Base-by-base conservation (phyloP, 30 jellyfish, hydroid and myxozoan genomes). In the Rhopilema esculentum region DNA sequence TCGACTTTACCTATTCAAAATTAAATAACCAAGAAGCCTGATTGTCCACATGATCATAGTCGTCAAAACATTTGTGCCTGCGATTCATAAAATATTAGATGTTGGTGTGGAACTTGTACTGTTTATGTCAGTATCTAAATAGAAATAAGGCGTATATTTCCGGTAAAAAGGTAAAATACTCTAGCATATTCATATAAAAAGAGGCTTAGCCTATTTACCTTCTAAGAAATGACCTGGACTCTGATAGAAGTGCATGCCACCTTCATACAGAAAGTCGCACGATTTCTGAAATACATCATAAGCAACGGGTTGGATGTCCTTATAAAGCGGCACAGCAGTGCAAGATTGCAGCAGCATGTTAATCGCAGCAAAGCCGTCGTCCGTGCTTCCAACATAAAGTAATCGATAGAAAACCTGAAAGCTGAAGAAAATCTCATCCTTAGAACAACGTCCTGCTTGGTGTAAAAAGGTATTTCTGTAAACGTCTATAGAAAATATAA, bases 201-300 rank as follows among this genome's bases (percentile, higher is more conserved):
- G 12, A 2, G 57, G 12, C 57, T 6, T 40, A 40, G 12, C 12
- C 57, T 8, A 69, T 65, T 21, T 24, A 82, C 97, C 93, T 75
- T 73, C 53, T 0, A 89, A 63, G 77, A 80, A 82, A 75, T 89
- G 93, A 52, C 97, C 97, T 16, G 97, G 89, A 61, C 90, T 72
- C 72, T 72, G 93, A 66, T 75, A 89, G 77, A 57, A 82, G 70
- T 66, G 69, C 52, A 30, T 69, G 1, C 97, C 93, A 28, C 49
- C 57, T 52, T 75, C 82, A 64, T 75, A 82, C 87, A 89, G 30
- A 31, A 61, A 69, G 72, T 89, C 97, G 40, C 92, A 80, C 2
- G 91, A 67, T 17, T 72, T 30, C 72, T 89, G 97, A 52, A 89
- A 89, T 4, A 82, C 89, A 49, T 89, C 92, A 69, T 89, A 89